These are phyloP conservation scores for Augiades crinisus DNA, from an alignment of 2,888 invertebrate species.

Conservation along the genomic window DNA sequence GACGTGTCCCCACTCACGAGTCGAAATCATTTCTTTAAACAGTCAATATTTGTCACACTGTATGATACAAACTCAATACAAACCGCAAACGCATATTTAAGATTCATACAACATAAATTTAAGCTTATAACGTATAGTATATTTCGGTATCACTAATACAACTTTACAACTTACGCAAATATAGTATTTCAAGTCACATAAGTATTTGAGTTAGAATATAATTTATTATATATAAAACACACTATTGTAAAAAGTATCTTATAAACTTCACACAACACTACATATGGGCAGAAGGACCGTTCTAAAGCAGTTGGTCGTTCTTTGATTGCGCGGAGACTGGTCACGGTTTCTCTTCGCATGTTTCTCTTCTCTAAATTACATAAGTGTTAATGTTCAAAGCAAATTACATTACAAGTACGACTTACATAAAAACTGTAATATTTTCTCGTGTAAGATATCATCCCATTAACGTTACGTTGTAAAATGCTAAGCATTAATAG, in stretches of 20 bases:
- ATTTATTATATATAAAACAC: background rate
- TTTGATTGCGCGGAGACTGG: background rate
- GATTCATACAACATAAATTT: background rate
- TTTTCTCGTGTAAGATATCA: slow-evolving; percentile 3
- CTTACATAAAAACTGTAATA: slow-evolving; percentile 14
- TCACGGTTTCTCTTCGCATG: background rate
- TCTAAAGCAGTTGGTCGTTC: background rate
- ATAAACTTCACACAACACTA: background rate
- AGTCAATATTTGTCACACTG: background rate
- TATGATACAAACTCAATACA: background rate
- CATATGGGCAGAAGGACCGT: background rate
- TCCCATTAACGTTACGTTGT: slow-evolving; percentile 2
- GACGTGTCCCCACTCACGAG: background rate
- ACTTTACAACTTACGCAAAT: too few species aligned
- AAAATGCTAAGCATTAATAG: background rate
- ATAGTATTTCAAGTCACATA: too few species aligned
- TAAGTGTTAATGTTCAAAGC: slow-evolving; percentile 9
- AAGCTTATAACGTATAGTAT: too few species aligned
- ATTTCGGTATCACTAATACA: too few species aligned
- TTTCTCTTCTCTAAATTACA: slow-evolving; percentile 8
- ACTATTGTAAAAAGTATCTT: background rate
- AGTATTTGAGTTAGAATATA: too few species aligned
- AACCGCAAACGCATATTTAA: background rate
- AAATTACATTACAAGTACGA: slow-evolving; percentile 14
- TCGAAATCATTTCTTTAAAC: background rate